Evolutionary conservation across 2,888 invertebrate genomes (phyloP).

Genomic region (Brenthis ino): DNA sequence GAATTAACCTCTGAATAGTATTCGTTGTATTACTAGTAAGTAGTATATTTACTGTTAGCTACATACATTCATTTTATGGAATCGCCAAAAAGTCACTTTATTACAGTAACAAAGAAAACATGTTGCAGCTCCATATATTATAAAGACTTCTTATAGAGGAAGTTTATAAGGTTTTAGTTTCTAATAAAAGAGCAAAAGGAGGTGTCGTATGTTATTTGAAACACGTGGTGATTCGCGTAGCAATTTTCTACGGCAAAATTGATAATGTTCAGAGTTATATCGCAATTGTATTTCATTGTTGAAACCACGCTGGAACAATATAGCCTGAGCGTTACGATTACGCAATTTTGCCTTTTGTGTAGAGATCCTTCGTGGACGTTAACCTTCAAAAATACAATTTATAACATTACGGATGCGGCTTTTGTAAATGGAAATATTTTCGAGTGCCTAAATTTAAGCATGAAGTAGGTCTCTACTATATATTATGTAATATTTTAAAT

Average conservation of each 20-base stretch:
- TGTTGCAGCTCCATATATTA: background rate
- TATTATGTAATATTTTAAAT: no score
- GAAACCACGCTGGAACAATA: conserved; percentile 23
- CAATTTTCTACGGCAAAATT: conserved; percentile 28
- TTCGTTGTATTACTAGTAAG: no score
- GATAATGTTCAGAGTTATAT: conserved; percentile 24
- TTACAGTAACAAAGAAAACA: conserved; percentile 12
- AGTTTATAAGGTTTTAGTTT: background rate
- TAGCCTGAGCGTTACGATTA: conserved; percentile 19
- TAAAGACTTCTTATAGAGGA: background rate
- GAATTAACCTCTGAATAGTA: no score
- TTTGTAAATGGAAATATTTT: background rate
- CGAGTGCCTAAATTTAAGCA: background rate
- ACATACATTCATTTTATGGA: no score
- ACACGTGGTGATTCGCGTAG: conserved; percentile 18
- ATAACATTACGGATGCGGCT: background rate
- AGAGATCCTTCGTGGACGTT: conserved; percentile 6
- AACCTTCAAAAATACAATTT: conserved; percentile 1
- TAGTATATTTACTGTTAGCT: no score
- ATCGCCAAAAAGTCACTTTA: background rate
- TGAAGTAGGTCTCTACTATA: background rate
- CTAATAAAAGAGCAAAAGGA: conserved; percentile 6
- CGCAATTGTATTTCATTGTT: conserved; percentile 28
- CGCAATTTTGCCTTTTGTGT: conserved; percentile 25
- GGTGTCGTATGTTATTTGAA: conserved; percentile 17